These are phyloP conservation scores for Bolborhynchus lineola DNA, from an alignment of 2,113 vertebrate species.

Conservation along the genomic window DNA sequence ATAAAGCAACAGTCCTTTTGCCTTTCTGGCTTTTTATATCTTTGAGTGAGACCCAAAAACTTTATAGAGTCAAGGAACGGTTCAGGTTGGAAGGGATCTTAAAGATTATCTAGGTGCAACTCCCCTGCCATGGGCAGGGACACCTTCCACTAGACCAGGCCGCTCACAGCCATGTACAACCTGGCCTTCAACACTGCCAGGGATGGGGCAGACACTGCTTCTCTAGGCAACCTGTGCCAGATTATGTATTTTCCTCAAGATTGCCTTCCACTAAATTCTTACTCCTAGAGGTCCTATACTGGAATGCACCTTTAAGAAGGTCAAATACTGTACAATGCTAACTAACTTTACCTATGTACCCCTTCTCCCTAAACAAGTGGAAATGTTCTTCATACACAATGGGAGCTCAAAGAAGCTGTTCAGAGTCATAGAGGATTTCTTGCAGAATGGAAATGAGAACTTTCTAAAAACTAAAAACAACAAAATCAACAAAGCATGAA, in stretches of 20 bases:
- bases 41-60: not conserved
- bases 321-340: not conserved
- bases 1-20: not conserved
- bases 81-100: not conserved
- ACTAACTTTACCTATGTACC: not conserved
- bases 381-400: not conserved
- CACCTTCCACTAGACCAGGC: not conserved
- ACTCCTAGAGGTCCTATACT: not conserved
- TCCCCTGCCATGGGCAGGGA: not conserved
- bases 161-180: not conserved
- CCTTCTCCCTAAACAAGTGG: not conserved
- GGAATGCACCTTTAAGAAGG: not conserved
- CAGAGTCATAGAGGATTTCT: not conserved
- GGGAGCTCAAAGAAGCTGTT: not conserved
- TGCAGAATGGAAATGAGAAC: not conserved
- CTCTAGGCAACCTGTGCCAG: not conserved
- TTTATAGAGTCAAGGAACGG: not conserved
- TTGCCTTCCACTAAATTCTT: not conserved
- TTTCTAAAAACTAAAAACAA: not conserved
- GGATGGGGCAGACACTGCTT: not conserved
- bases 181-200: not conserved
- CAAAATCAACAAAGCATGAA: not conserved
- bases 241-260: not conserved
- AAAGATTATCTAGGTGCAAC: not conserved
- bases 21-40: not conserved